Base-by-base conservation (phyloP, 1,140 invertebrate species). In the Drosophila dunni region DNA sequence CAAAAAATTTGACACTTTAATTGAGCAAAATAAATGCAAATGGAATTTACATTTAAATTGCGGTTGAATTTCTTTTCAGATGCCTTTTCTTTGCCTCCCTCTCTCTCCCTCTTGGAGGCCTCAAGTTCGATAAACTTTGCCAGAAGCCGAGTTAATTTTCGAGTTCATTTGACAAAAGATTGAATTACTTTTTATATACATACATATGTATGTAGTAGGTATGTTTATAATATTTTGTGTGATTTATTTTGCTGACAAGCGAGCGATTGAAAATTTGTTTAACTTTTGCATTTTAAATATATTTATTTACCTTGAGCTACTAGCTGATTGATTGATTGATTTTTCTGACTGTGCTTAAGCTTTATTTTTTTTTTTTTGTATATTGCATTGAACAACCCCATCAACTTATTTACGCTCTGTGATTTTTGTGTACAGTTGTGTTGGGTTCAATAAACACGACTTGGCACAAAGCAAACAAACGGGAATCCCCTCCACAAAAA, bases 381-480 rank as follows among this genome's bases (percentile, higher is more conserved):
- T 1, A 20, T 20, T 20, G 2, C 17, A 45, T 56, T 56, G 29
- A 46, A 66, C 51, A 66, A 56, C 51, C 51, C 51, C 51, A 56
- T 56, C 51, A 54, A 56, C 24, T 56, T 66, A 57, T 69, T 69
- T 61, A 61, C 36, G 56, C 56, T 53, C 66, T 53, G 44, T 69
- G 66, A 61, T 60, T 69, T 58, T 48, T 61, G 38, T 69, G 66
- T 58, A 69, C 56, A 69, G 58, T 69, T 53, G 57, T 17, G 56
- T 51, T 60, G 45, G 57, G 66, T 51, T 69, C 66, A 69, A 45
- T 69, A 69, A 69, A 51, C 57, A 69, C 51, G 29, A 46, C 50
- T 66, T 66, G 51, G 34, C 51, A 46, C 24, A 61, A 61, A 58
- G 56, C 44, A 58, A 58, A 58, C 56, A 58, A 56, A 40, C 40